These are phyloP conservation scores for Nansenia antarctica DNA, from an alignment of 2,113 vertebrate species.

Conservation along the genomic window DNA sequence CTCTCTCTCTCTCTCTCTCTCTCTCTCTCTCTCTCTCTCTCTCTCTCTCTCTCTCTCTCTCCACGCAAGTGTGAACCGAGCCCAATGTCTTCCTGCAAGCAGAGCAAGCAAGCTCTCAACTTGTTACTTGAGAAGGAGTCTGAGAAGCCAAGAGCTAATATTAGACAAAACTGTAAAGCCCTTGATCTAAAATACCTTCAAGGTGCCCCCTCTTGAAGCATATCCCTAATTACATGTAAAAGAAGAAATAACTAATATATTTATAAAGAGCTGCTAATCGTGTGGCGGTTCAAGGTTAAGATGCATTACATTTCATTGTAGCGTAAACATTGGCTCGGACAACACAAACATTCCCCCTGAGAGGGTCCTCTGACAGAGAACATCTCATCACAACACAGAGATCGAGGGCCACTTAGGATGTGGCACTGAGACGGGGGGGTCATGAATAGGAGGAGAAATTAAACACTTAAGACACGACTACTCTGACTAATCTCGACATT, in stretches of 20 bases:
- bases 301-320: slow-evolving; percentile 15
- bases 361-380: neutral
- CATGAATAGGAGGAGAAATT: neutral
- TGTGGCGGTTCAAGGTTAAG: slow-evolving; percentile 25
- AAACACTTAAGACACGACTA: no score
- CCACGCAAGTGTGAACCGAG: slow-evolving; percentile 46
- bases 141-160: slow-evolving; percentile 74
- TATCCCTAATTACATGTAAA: neutral
- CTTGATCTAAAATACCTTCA: slow-evolving; percentile 54
- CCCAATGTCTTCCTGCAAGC: slow-evolving; percentile 32
- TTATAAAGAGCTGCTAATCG: slow-evolving; percentile 16
- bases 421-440: neutral
- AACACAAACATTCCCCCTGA: slow-evolving; percentile 20
- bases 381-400: neutral
- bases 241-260: neutral
- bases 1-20: slow-evolving; percentile 9
- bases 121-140: slow-evolving; percentile 73
- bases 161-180: slow-evolving; percentile 74
- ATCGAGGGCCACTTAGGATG: neutral
- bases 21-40: slow-evolving; percentile 13
- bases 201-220: slow-evolving; percentile 52
- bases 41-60: slow-evolving; percentile 31
- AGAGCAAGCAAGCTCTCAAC: neutral
- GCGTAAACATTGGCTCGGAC: slow-evolving; percentile 18
- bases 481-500: no score